These are phyloP conservation scores for Cordilura impudica DNA, from an alignment of 2,888 invertebrate species.

Conservation along the genomic window DNA sequence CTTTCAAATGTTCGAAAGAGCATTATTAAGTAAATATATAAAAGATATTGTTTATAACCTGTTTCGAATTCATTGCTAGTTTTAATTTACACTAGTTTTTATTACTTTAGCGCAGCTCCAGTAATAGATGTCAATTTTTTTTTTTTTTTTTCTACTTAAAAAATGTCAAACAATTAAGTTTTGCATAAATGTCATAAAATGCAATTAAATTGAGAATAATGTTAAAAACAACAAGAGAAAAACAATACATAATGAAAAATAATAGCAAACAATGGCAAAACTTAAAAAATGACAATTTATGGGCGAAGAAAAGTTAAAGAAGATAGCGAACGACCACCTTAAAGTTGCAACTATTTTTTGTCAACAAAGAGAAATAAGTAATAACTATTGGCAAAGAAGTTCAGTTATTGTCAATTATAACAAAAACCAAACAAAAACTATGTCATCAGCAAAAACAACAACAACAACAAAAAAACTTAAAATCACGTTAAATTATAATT, in stretches of 20 bases:
- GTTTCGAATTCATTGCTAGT: too few species aligned
- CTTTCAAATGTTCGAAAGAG: too few species aligned
- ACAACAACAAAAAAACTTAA: not conserved
- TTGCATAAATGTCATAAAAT: not conserved
- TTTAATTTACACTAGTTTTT: too few species aligned
- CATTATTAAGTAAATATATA: too few species aligned
- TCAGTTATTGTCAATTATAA: constrained; percentile 34
- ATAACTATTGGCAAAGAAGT: constrained; percentile 4
- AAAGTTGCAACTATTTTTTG: not conserved
- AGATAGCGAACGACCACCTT: not conserved
- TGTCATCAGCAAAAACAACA: not conserved
- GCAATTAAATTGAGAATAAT: not conserved
- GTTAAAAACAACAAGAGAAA: not conserved
- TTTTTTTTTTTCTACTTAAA: too few species aligned
- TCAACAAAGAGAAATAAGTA: not conserved
- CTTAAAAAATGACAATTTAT: constrained; percentile 23
- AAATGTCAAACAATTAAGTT: not conserved
- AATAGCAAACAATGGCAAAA: constrained; percentile 5
- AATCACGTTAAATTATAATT: constrained; percentile 3
- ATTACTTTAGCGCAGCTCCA: too few species aligned
- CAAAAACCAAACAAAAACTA: constrained; percentile 13
- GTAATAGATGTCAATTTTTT: too few species aligned
- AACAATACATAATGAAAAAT: not conserved
- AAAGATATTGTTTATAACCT: too few species aligned
- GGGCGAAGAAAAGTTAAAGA: constrained; percentile 4